Percentiles rank a stretch among this genome's conserved stretches.
Evolutionary conservation across 1,140 invertebrate species (phyloP).

Genomic region (Sweltsa coloradensis): DNA sequence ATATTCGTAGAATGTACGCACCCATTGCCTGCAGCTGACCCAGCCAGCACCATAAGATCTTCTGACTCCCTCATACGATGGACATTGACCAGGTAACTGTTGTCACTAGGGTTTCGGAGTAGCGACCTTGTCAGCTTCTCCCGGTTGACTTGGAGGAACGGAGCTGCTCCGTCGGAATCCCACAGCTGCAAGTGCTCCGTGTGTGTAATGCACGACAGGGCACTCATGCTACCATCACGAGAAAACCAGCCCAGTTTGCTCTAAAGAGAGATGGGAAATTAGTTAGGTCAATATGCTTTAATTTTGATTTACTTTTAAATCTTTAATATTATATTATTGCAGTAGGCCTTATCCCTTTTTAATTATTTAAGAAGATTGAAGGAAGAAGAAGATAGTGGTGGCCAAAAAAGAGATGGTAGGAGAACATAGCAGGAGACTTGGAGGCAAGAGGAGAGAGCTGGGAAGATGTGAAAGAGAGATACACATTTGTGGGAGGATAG

Average conservation of each 20-base stretch:
- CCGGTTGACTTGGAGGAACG: constrained; percentile 40
- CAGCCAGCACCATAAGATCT: constrained; percentile 42
- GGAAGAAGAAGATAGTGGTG: background rate
- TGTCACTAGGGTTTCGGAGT: constrained; percentile 39
- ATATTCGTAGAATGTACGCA: no score
- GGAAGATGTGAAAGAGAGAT: no score
- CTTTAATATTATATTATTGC: no score
- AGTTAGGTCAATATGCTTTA: no score
- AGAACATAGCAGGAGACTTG: no score
- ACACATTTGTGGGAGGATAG: no score
- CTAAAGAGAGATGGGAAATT: no score
- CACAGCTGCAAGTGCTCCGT: constrained; percentile 60
- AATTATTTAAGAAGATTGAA: no score
- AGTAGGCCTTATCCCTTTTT: no score
- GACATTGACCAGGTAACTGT: constrained; percentile 51
- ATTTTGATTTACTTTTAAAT: no score
- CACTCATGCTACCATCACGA: constrained; percentile 29
- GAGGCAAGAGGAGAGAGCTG: no score
- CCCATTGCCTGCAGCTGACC: constrained; percentile 44
- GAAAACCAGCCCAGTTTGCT: constrained; percentile 27
- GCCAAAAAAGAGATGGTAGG: no score
- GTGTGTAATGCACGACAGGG: constrained; percentile 51
- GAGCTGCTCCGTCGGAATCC: constrained; percentile 46
- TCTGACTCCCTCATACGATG: constrained; percentile 29
- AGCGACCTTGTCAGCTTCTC: constrained; percentile 35